Percentiles rank a stretch among this genome's conserved stretches.
phyloP scores from a whole-genome alignment of 1,140 invertebrate genomes.

The Drosophila pandora region DNA sequence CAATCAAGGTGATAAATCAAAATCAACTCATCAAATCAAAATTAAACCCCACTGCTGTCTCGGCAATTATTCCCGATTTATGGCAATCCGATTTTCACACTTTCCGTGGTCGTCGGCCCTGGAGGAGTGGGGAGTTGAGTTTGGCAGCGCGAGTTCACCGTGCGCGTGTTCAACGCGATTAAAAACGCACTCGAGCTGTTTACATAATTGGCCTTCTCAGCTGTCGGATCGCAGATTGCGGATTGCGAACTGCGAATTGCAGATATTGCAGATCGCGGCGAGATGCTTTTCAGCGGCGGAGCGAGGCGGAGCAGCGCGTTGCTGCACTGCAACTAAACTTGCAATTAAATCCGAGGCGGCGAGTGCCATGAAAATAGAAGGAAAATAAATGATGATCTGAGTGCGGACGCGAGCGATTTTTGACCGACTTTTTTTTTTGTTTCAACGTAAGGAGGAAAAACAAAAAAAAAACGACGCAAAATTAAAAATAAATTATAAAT shows the following conservation, averaged over 20 bases:
- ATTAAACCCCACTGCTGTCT: neutral
- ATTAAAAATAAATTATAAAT: slow-evolving; percentile 79
- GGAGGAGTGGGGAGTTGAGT: neutral
- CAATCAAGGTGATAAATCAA: slow-evolving; percentile 42
- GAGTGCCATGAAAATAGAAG: slow-evolving; percentile 49
- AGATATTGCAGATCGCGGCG: slow-evolving; percentile 41
- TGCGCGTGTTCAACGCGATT: slow-evolving; percentile 34
- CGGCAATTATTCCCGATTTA: slow-evolving; percentile 24
- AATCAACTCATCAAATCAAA: slow-evolving; percentile 11
- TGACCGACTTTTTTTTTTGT: slow-evolving; percentile 73
- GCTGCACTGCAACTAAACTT: slow-evolving; percentile 53
- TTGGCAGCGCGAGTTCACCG: neutral
- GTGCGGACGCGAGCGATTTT: slow-evolving; percentile 59
- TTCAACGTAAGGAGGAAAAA: slow-evolving; percentile 36
- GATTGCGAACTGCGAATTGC: neutral
- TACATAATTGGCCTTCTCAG: slow-evolving; percentile 65
- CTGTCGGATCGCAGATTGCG: neutral
- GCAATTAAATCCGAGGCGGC: slow-evolving; percentile 51
- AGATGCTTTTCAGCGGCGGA: slow-evolving; percentile 50
- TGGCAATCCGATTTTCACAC: slow-evolving; percentile 53
- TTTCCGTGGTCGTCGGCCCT: slow-evolving; percentile 35
- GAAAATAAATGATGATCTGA: slow-evolving; percentile 34
- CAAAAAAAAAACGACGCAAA: slow-evolving; percentile 43
- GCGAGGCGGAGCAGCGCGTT: slow-evolving; percentile 32
- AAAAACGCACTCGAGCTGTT: slow-evolving; percentile 56